phyloP scores from a whole-genome alignment of 2,113 vertebrate genomes.

The Bucco capensis region DNA sequence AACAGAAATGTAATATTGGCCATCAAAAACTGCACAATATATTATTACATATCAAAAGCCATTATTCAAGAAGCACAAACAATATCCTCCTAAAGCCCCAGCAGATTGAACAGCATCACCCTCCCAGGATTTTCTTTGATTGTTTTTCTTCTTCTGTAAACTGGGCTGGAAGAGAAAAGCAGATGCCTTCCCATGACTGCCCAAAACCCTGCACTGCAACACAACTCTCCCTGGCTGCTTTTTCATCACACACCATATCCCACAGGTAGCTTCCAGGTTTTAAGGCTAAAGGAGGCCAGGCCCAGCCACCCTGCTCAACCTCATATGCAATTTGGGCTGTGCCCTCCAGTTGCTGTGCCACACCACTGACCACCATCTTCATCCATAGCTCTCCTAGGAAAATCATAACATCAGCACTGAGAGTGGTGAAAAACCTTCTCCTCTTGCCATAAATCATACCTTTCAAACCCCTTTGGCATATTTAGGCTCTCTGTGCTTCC shows the following conservation, averaged over 20 bases:
- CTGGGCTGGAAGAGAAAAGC: not conserved
- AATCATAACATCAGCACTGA: not conserved
- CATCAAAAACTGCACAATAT: constrained; percentile 41
- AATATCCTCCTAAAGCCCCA: constrained; percentile 43
- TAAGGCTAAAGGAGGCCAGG: not conserved
- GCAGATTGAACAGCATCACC: not conserved
- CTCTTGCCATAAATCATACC: accelerated
- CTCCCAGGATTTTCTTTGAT: not conserved
- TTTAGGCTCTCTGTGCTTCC: not conserved
- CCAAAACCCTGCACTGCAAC: not conserved
- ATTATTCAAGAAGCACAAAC: constrained; percentile 65
- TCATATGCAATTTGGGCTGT: accelerated
- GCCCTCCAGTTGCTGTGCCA: accelerated
- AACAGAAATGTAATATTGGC: constrained; percentile 60
- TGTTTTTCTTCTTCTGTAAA: constrained; percentile 1
- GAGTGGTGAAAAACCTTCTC: not conserved
- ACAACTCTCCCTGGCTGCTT: not conserved
- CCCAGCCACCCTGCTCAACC: not conserved
- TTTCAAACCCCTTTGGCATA: not conserved
- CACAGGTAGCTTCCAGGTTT: not conserved
- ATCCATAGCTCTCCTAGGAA: not conserved
- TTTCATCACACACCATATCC: not conserved
- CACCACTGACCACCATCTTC: too few relatives aligned
- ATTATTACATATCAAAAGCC: constrained; percentile 62
- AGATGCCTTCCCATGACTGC: accelerated